Percentiles rank a stretch among this genome's conserved stretches.
phyloP scores from a whole-genome alignment of 2,888 invertebrate species.

The Epirrhoe tristata region DNA sequence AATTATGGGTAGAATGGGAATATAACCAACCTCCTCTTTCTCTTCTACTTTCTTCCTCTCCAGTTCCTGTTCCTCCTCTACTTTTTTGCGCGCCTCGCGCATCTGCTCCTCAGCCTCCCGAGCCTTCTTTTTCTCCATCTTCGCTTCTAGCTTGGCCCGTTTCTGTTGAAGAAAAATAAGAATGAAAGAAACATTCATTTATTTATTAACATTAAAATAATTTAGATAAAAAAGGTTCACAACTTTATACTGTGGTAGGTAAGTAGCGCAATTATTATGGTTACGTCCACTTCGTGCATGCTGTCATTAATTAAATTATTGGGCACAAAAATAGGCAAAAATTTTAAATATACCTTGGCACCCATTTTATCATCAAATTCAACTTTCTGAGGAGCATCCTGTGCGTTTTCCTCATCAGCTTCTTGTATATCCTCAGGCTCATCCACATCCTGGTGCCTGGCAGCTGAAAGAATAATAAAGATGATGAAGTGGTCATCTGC shows the following conservation, averaged over 20 bases:
- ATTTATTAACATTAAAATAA: no score
- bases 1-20: not conserved
- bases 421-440: conserved; percentile 83
- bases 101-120: conserved; percentile 92
- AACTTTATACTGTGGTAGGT: no score
- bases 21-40: conserved; percentile 80
- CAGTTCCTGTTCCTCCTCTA: conserved; percentile 90
- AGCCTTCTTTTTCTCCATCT: conserved; percentile 93
- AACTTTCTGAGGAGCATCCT: conserved; percentile 59
- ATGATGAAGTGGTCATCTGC: no score
- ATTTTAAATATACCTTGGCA: conserved; percentile 86
- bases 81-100: conserved; percentile 92
- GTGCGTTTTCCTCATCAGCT: conserved; percentile 73
- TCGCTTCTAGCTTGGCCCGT: conserved; percentile 96
- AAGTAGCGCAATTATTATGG: no score
- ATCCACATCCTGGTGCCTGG: conserved; percentile 75
- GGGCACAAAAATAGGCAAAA: no score
- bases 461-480: conserved; percentile 64
- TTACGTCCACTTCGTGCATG: no score
- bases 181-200: no score
- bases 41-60: conserved; percentile 91
- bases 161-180: conserved; percentile 85
- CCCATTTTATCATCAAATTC: conserved; percentile 93
- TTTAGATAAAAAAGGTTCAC: no score
- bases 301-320: no score